A percentile compares a stretch with the other conserved stretches of the same genome.
These are phyloP conservation scores for Macquaria ambigua DNA, from an alignment of 2,113 vertebrate genomes.

Conservation along the genomic window DNA sequence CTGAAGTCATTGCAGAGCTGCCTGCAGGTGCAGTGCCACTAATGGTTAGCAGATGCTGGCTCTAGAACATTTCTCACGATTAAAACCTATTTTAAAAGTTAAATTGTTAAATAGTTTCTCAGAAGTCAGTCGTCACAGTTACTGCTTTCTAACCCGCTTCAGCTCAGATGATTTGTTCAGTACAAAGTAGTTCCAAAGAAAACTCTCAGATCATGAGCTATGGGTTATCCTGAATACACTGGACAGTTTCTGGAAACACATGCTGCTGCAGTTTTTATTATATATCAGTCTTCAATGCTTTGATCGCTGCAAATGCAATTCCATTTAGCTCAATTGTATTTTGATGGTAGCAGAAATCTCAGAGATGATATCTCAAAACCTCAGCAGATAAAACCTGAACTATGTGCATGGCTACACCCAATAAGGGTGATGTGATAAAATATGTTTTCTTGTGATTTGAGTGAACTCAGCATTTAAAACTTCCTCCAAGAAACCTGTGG, in stretches of 20 bases:
- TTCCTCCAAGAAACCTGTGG: accelerated
- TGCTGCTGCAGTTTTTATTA: conserved; percentile 10
- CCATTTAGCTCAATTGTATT: conserved; percentile 4
- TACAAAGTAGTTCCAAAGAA: conserved; percentile 1
- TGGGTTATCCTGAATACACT: not conserved
- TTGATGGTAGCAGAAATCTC: not conserved
- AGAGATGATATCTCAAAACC: conserved; percentile 20
- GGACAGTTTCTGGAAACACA: not conserved
- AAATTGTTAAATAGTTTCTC: conserved; percentile 19
- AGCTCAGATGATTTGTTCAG: not conserved
- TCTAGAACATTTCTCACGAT: conserved; percentile 6
- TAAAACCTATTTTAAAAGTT: conserved; percentile 5
- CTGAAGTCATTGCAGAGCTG: conserved; percentile 22
- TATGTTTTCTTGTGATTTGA: not conserved
- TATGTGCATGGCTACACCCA: conserved; percentile 8
- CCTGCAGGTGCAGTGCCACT: conserved; percentile 47
- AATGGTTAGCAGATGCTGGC: conserved; percentile 62
- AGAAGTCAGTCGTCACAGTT: not conserved
- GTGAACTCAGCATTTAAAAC: not conserved
- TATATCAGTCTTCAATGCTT: conserved; percentile 1
- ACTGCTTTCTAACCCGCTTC: conserved; percentile 1
- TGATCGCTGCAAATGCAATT: not conserved
- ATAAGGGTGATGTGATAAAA: conserved; percentile 3
- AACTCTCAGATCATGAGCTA: not conserved
- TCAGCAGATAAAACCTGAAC: conserved; percentile 26